Evolutionary conservation across 2,113 vertebrate species (phyloP).

Genomic region (Pavo muticus): DNA sequence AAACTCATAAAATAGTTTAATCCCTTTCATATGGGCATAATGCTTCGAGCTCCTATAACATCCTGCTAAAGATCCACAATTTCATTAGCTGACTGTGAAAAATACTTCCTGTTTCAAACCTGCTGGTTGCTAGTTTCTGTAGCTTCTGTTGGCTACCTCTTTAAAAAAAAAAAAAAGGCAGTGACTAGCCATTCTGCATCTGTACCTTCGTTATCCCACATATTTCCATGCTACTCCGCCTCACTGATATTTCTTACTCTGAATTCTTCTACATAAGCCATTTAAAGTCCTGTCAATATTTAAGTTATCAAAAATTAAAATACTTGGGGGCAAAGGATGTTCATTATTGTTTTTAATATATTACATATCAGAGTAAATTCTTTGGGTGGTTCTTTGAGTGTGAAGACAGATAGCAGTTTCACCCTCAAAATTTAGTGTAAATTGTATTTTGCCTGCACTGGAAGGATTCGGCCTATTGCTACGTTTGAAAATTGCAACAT

Average conservation of each 20-base stretch:
- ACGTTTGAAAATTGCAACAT: not conserved
- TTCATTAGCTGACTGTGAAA: not conserved
- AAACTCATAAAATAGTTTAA: not conserved
- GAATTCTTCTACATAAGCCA: not conserved
- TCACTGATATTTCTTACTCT: not conserved
- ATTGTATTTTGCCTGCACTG: not conserved
- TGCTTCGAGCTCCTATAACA: not conserved
- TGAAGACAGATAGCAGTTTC: not conserved
- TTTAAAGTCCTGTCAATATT: not conserved
- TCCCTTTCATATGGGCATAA: not conserved
- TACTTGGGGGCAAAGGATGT: fast-evolving
- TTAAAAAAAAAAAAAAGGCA: not conserved
- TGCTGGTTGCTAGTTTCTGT: not conserved
- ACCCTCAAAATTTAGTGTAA: not conserved
- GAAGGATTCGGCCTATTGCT: not conserved
- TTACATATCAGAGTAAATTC: not conserved
- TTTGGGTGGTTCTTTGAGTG: not conserved
- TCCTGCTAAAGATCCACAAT: not conserved
- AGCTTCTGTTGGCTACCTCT: not conserved
- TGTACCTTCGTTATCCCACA: not conserved
- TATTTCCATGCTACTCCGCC: not conserved
- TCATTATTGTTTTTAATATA: not conserved
- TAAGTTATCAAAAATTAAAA: not conserved
- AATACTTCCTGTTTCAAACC: not conserved
- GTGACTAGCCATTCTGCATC: not conserved